These are phyloP conservation scores for Pygoscelis antarcticus DNA, from an alignment of 2,113 vertebrate genomes.

Conservation along the genomic window DNA sequence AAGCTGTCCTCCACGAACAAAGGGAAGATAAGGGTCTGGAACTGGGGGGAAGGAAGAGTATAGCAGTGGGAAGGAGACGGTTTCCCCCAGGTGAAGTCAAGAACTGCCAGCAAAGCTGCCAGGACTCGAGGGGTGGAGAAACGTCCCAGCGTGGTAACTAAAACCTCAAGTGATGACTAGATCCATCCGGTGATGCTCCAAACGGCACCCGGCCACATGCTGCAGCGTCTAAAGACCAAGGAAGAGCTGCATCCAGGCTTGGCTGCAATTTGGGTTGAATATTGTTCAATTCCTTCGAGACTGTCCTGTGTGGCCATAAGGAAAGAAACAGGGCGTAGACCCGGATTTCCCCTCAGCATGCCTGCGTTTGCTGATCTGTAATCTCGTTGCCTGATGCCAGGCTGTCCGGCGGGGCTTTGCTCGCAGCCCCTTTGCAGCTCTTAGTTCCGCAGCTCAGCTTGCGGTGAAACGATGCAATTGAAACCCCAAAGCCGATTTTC, in stretches of 20 bases:
- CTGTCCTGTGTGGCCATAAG: fast-evolving
- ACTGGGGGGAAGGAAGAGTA: background rate
- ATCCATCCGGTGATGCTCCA: background rate
- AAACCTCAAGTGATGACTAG: background rate
- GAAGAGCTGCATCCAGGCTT: background rate
- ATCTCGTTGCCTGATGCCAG: fast-evolving
- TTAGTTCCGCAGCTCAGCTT: background rate
- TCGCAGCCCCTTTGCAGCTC: background rate
- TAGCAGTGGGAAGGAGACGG: background rate
- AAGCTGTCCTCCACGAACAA: background rate
- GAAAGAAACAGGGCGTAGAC: fast-evolving
- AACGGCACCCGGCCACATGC: fast-evolving
- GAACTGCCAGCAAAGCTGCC: background rate
- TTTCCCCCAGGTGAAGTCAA: background rate
- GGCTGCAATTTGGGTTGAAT: background rate
- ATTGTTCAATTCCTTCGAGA: background rate
- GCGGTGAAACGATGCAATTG: fast-evolving
- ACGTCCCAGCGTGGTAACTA: background rate
- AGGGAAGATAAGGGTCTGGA: background rate
- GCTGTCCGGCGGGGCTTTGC: background rate
- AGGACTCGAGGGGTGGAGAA: background rate
- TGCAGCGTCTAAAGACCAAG: background rate
- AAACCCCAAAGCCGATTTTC: fast-evolving
- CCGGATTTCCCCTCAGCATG: fast-evolving
- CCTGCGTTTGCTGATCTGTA: background rate